Base-by-base conservation (phyloP, 2,113 vertebrate genomes). In the Naja naja region DNA sequence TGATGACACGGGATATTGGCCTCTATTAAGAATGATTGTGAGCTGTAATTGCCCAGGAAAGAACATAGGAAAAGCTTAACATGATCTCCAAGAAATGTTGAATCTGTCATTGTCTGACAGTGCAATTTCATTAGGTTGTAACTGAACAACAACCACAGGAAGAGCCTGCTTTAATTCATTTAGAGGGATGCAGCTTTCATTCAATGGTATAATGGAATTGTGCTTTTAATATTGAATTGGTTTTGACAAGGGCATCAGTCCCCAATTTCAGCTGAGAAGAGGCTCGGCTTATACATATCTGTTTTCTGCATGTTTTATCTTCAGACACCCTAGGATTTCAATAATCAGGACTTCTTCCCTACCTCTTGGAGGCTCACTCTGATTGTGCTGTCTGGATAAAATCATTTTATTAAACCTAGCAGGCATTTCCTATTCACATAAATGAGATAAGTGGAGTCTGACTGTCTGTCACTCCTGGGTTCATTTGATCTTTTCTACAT, bases 241-340 rank as follows among this genome's bases (percentile, higher is more conserved):
- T 88, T 64, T 88, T 89, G 89, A 90, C 93, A 94, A 91, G 0
- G 0, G 91, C 93, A 54, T 94, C 52, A 93, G 86, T 91, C 92
- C 34, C 89, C 90, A 93, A 54, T 92, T 93, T 87, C 89, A 53
- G 92, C 43, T 93, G 60, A 69, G 90, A 56, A 94, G 49, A 92
- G 93, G 90, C 69, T 88, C 30, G 30, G 2, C 90, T 56, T 93
- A 88, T 89, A 86, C 0, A 3, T 20, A 94, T 30, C 91, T 88
- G 22, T 91, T 89, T 93, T 85, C 89, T 94, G 85, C 54, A 55
- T 34, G 27, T 69, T 54, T 54, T 23, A 49, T 85, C 85, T 92
- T 55, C 30, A 81, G 89, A 81, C 23, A 30, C 64, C 16, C 9
- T 49, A n/a, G 87, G 49, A 88, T 43, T 81, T 81, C 74, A 43